These are phyloP conservation scores for Bettongia penicillata DNA, from an alignment of 2,113 vertebrate genomes.

Conservation along the genomic window DNA sequence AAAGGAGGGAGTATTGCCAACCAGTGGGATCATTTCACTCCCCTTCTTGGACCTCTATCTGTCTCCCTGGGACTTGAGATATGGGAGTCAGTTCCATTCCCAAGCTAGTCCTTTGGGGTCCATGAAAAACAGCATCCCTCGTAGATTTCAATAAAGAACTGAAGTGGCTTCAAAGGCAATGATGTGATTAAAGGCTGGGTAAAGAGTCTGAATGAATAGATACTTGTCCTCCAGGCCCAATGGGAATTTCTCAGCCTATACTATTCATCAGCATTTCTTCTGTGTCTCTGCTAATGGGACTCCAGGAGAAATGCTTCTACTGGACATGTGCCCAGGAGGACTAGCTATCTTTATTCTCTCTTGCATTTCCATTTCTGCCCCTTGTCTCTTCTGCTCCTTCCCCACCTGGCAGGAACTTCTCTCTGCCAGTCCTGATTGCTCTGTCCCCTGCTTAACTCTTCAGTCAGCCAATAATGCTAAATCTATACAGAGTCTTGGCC, in stretches of 20 bases:
- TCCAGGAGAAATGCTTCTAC: constrained; percentile 46
- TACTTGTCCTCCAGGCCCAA: constrained; percentile 1
- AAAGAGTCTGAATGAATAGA: neutral
- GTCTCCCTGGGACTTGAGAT: neutral
- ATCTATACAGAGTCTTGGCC: neutral
- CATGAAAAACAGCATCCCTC: neutral
- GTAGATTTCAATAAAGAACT: neutral
- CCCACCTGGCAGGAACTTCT: constrained; percentile 37
- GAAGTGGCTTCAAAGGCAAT: neutral
- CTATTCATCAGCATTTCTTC: constrained; percentile 50
- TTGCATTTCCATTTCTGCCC: neutral
- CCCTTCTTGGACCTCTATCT: neutral
- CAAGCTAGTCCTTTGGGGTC: neutral
- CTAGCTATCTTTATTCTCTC: neutral
- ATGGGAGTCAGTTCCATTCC: neutral
- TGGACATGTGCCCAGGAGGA: rapidly evolving
- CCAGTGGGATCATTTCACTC: neutral
- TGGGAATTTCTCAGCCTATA: constrained; percentile 43
- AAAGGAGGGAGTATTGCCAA: neutral
- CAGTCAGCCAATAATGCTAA: neutral
- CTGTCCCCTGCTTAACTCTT: neutral
- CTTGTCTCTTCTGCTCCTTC: neutral
- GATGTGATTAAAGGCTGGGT: neutral
- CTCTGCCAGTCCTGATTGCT: neutral
- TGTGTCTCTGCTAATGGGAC: constrained; percentile 20